Percentiles rank a stretch among this genome's conserved stretches.
phyloP scores from a whole-genome alignment of 2,888 invertebrate genomes.

The Psylliodes chrysocephalus region DNA sequence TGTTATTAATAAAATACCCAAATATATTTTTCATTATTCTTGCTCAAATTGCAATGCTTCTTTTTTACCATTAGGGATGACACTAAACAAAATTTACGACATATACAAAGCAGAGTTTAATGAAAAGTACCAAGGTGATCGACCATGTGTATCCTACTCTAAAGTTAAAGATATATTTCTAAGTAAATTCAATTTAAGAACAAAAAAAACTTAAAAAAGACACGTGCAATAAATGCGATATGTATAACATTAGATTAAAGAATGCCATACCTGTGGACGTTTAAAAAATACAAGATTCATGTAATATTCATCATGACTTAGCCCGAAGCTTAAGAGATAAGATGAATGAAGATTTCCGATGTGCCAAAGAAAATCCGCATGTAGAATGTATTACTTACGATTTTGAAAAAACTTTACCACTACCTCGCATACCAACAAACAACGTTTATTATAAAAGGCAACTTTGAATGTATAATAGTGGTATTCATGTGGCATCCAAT shows the following conservation, averaged over 20 bases:
- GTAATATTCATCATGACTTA: slow-evolving; percentile 33
- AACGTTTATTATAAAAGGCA: slow-evolving; percentile 50
- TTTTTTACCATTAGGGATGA: no score
- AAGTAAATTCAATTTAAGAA: slow-evolving; percentile 38
- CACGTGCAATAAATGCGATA: slow-evolving; percentile 42
- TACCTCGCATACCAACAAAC: slow-evolving; percentile 38
- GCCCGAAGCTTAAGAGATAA: slow-evolving; percentile 32
- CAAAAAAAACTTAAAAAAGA: slow-evolving; percentile 40
- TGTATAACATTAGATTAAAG: slow-evolving; percentile 35
- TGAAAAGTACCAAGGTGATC: background rate
- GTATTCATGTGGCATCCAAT: slow-evolving; percentile 42
- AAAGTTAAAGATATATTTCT: background rate
- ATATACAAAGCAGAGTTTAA: background rate
- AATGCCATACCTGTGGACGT: no score
- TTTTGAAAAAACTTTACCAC: slow-evolving; percentile 28
- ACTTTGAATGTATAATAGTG: slow-evolving; percentile 49
- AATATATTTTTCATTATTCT: background rate
- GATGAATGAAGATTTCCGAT: slow-evolving; percentile 38
- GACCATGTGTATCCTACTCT: background rate
- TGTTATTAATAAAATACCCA: background rate
- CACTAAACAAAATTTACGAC: background rate
- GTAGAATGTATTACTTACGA: slow-evolving; percentile 37
- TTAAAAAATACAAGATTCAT: no score
- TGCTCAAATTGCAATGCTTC: no score
- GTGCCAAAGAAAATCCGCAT: slow-evolving; percentile 20